Conservation (phyloP, 2,888 invertebrate species). For the Atethmia centrago region DNA sequence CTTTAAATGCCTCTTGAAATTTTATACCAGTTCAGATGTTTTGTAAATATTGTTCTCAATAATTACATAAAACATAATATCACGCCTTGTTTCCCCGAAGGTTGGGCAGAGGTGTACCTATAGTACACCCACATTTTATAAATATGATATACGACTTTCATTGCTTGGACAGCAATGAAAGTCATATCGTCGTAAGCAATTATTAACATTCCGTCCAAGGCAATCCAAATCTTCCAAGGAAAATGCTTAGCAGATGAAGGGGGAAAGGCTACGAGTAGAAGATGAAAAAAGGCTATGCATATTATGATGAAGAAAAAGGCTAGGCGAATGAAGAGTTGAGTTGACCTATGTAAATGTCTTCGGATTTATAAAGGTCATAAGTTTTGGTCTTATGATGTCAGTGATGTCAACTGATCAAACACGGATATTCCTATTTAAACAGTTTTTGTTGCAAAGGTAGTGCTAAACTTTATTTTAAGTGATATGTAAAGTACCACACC, state of each 20-base stretch:
- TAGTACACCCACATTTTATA: no score
- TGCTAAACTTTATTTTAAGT: conserved; percentile 14
- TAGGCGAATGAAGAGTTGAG: background rate
- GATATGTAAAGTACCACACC: conserved; percentile 11
- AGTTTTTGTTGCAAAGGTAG: conserved; percentile 9
- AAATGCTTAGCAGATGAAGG: background rate
- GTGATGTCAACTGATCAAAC: conserved; percentile 28
- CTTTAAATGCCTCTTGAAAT: background rate
- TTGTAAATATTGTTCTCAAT: background rate
- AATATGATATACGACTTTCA: no score
- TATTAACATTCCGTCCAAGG: no score
- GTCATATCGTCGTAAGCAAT: no score
- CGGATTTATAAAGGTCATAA: background rate
- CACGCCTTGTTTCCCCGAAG: no score
- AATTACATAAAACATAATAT: no score
- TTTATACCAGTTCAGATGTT: background rate
- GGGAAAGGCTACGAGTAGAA: background rate
- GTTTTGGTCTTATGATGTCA: background rate
- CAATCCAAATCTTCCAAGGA: no score
- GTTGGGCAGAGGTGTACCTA: no score
- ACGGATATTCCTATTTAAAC: conserved; percentile 43
- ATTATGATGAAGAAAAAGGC: background rate
- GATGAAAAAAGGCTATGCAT: background rate
- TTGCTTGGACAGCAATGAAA: no score
- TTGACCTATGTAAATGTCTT: background rate